A percentile compares a stretch with the other conserved stretches of the same genome.
Conservation (phyloP, 2,797 vertebrate genomes). For the Benthosema pterotum region DNA sequence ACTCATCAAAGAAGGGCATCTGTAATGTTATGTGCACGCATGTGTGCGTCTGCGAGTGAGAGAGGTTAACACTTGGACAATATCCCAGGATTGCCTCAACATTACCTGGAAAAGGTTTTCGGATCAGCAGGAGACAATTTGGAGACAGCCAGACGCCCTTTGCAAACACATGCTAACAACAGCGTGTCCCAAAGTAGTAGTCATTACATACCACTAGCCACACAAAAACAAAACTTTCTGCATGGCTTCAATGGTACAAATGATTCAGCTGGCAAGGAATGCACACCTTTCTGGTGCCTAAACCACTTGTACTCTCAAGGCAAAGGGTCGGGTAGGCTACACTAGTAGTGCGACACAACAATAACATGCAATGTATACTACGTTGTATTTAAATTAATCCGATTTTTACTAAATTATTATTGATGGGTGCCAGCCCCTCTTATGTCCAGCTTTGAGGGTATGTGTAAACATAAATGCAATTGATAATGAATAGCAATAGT, state of each 20-base stretch:
- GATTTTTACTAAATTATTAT: no score
- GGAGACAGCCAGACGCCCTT: neutral
- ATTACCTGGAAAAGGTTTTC: neutral
- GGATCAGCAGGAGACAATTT: neutral
- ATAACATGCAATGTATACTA: neutral
- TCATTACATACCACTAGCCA: neutral
- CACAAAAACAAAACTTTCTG: neutral
- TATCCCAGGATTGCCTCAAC: slow-evolving; percentile 1
- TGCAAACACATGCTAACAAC: neutral
- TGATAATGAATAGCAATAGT: no score
- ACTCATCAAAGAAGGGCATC: no score
- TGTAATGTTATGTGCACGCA: neutral
- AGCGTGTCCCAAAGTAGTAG: neutral
- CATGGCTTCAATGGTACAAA: neutral
- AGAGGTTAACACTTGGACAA: neutral
- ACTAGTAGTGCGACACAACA: neutral
- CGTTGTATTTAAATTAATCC: no score
- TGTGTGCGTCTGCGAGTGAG: neutral
- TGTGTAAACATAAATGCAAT: no score
- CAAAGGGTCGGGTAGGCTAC: slow-evolving; percentile 1
- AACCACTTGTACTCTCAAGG: slow-evolving; percentile 12
- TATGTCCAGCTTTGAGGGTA: no score
- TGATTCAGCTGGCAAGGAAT: neutral
- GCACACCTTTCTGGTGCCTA: neutral
- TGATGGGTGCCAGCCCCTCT: no score